Evolutionary conservation across 2,888 invertebrate species (phyloP), one percentile per base, ranked within the genome.

Genomic region (Noctuana brunneofusca): DNA sequence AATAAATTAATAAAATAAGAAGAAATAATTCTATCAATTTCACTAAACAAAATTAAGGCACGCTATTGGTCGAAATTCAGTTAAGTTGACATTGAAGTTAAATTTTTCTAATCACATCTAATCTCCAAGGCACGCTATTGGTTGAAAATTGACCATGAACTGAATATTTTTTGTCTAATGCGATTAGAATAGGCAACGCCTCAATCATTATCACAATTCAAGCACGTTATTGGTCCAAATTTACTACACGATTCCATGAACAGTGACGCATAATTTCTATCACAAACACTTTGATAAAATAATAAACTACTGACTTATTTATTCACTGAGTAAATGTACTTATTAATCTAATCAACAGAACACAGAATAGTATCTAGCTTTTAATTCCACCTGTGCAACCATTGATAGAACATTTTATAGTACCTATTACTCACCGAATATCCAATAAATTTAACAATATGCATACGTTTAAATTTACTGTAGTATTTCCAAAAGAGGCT

Each of bases 31-130:
- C 4, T 14, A 16, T 43, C 5, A 48, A 22, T 8, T 18, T 22
- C 62, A 63, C 57, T 59, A 64, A 64, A 64, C 62, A 18, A 30
- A 30, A 24, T 30, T 12, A 48, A 48, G 3, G 9, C 18, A 56
- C 58, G 68, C 65, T 46, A 70, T 68, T 69, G 69, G 69, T 60
- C 64, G 64, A 69, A 66, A 62, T 66, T 58, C 12, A 43, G 48
- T 18, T n/a, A 18, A 3, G n/a, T 24, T 22, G 20, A 22, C 32
- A 12, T n/a, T 56, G 48, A 49, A 49, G 49, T 22, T 27, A 41
- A 16, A 16, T 41, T 16, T n/a, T 8, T 16, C 41, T 41, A 24
- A 49, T 49, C 20, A 24, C 24, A 22, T 20, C 46, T 20, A 22
- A 22, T 46, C 46, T 46, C 12, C 3, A 22, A 46, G 20, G 11